phyloP scores from a whole-genome alignment of 2,113 vertebrate species.

The Podiceps cristatus region DNA sequence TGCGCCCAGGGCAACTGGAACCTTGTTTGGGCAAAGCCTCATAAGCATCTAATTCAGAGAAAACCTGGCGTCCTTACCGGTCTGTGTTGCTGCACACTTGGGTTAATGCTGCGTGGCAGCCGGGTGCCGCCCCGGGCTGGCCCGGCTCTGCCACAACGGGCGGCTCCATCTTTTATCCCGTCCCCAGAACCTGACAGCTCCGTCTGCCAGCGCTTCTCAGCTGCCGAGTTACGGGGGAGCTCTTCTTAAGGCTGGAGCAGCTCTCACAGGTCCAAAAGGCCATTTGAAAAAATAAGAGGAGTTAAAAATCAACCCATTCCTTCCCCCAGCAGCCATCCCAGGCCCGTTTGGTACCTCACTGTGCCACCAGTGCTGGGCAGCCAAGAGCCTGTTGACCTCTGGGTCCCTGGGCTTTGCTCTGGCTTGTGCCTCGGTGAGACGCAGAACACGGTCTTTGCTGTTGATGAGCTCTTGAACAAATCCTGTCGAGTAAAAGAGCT shows the following conservation, averaged over 20 bases:
- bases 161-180: neutral
- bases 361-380: neutral
- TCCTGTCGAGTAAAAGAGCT: accelerated
- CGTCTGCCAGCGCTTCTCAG: neutral
- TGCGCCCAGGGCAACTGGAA: accelerated
- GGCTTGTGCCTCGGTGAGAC: neutral
- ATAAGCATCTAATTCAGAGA: neutral
- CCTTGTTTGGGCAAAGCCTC: neutral
- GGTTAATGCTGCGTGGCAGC: accelerated
- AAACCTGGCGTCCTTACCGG: no score
- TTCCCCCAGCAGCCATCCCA: neutral
- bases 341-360: accelerated
- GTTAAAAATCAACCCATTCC: neutral
- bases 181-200: neutral
- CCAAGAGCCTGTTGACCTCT: neutral
- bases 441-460: accelerated
- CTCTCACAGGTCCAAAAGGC: neutral
- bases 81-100: accelerated
- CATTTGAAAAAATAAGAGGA: neutral
- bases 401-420: accelerated
- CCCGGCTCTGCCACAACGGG: accelerated
- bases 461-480: neutral
- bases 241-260: neutral
- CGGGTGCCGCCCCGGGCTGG: neutral
- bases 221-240: accelerated